Evolutionary conservation across 2,888 invertebrate genomes (phyloP), one percentile per base, ranked within the genome.

Genomic region (Scelioninae gen. 1): DNA sequence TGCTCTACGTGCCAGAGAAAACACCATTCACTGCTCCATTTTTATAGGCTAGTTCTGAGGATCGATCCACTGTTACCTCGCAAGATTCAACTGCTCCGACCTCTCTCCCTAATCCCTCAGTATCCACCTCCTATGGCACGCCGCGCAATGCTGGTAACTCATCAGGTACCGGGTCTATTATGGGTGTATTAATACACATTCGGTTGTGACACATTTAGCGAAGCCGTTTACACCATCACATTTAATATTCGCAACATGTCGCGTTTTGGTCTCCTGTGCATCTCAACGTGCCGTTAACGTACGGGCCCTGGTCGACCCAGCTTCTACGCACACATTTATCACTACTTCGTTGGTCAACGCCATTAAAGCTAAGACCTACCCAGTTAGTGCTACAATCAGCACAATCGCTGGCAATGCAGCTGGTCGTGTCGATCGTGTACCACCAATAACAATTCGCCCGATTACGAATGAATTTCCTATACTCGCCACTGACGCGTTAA

Each of bases 291-390:
- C 23, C 6, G 11, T 60, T 43, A 16, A 11, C 5, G 23, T 55
- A 6, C 68, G 68, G 7, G 55, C 55, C 10, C 11, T 60, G 8
- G 11, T 68, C 7, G 68, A 68, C 29, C 29, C 53, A 8, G 58
- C 43, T 6, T 58, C 40, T 23, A 58, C 58, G 16, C 58, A 58
- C 16, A 23, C 58, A 0, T 58, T 58, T 23, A 23, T n/a, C 1
- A 58, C 40, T 10, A 1, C 38, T 5, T n/a, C 23, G 40, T 11
- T 60, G 3, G 15, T 40, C 9, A 38, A 38, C 29, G 45, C 13
- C 0, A 7, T 63, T 4, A 45, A 47, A 8, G 10, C 11, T 3
- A 31, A 47, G 31, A 63, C 31, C 5, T 47, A 63, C 32, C 62
- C 62, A 1, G 45, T 31, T 10, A 23, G 32, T 2, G 45, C 13